Conservation (phyloP, 2,797 vertebrate species). For the Petrocephalus sullivani region DNA sequence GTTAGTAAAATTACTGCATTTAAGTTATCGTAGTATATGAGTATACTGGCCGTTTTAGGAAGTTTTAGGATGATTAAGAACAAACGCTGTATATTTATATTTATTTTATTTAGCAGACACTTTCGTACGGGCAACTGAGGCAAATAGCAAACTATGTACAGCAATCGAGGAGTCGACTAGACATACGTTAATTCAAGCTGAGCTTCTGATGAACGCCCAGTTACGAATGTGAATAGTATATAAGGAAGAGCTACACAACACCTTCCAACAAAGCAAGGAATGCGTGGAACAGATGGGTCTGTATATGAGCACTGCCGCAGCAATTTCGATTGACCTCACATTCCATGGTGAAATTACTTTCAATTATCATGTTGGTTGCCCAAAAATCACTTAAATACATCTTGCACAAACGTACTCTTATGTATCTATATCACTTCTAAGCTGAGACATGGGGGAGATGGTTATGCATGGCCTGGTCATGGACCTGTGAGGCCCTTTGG, state of each 20-base stretch:
- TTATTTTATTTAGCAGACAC: background rate
- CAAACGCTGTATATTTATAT: background rate
- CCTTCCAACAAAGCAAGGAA: background rate
- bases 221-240: background rate
- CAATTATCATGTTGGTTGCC: background rate
- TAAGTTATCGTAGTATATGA: background rate
- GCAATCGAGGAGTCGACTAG: background rate
- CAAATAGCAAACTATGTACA: background rate
- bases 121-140: background rate
- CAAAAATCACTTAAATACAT: background rate
- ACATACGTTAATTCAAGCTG: background rate
- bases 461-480: background rate
- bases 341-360: background rate
- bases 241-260: background rate
- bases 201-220: background rate
- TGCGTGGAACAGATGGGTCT: background rate
- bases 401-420: background rate
- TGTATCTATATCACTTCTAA: background rate
- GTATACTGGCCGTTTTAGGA: background rate
- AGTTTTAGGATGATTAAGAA: background rate
- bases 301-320: background rate
- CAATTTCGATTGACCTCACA: background rate
- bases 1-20: background rate
- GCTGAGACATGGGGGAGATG: background rate
- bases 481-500: background rate